phyloP scores from a whole-genome alignment of 2,113 vertebrate genomes.

The Triplophysa dalaica region DNA sequence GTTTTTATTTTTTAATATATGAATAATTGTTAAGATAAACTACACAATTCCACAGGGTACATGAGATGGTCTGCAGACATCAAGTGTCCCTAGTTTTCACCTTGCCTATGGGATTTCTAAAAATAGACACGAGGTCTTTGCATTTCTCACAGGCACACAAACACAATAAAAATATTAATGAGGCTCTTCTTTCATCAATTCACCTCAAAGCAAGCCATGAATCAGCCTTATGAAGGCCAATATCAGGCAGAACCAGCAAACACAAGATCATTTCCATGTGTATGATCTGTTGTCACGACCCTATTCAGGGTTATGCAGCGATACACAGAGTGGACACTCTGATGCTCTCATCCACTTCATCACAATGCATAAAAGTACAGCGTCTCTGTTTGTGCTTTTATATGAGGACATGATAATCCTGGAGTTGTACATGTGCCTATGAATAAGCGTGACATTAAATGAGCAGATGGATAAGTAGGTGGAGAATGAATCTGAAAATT shows the following conservation, averaged over 20 bases:
- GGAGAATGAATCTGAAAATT: background rate
- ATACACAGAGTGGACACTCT: slow-evolving; percentile 3
- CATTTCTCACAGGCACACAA: slow-evolving; percentile 18
- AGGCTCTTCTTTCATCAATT: slow-evolving; percentile 36
- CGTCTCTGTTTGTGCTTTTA: slow-evolving; percentile 7
- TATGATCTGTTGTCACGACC: slow-evolving; percentile 49
- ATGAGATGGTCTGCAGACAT: slow-evolving; percentile 34
- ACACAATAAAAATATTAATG: slow-evolving; percentile 48
- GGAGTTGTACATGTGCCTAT: background rate
- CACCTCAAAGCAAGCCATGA: slow-evolving; percentile 21
- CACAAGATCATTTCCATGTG: slow-evolving; percentile 53
- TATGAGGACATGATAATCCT: slow-evolving; percentile 3
- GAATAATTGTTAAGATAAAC: slow-evolving; percentile 1
- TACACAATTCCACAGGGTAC: slow-evolving; percentile 11
- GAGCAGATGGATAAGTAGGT: slow-evolving; percentile 7
- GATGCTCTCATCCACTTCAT: slow-evolving; percentile 35
- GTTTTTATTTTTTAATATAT: background rate
- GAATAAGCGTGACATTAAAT: background rate
- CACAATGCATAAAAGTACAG: slow-evolving; percentile 20
- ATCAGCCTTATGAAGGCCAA: background rate
- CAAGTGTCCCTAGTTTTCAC: slow-evolving; percentile 41
- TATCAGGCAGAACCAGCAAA: background rate
- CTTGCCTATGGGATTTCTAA: slow-evolving; percentile 44
- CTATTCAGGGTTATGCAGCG: slow-evolving; percentile 35
- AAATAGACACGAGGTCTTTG: slow-evolving; percentile 46